Evolutionary conservation across 2,888 invertebrate species (phyloP).

Genomic region (Amphipyra berbera): DNA sequence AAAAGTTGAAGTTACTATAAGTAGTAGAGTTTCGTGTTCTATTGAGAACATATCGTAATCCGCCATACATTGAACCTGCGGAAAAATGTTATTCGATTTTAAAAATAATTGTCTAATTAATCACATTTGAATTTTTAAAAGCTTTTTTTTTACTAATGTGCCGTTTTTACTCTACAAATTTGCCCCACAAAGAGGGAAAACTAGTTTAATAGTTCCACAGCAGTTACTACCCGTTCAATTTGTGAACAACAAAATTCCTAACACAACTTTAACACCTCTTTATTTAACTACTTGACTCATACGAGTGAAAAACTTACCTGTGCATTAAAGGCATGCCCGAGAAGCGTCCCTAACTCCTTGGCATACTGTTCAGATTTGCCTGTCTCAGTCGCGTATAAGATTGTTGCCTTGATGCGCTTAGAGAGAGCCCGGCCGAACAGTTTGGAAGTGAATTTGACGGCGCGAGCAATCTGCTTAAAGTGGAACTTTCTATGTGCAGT

Average conservation of each 20-base stretch:
- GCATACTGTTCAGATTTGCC: slow-evolving; percentile 98
- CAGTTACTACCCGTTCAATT: slow-evolving; percentile 20
- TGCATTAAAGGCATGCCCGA: slow-evolving; percentile 98
- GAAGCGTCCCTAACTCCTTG: slow-evolving; percentile 95
- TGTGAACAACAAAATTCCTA: slow-evolving; percentile 20
- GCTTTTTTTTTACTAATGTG: too few relatives aligned
- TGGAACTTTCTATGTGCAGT: slow-evolving; percentile 95
- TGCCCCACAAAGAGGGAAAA: too few relatives aligned
- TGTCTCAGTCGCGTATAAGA: slow-evolving; percentile 98
- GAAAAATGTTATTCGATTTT: background rate
- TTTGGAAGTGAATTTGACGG: slow-evolving; percentile 98
- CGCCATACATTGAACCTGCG: slow-evolving; percentile 96
- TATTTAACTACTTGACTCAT: slow-evolving; percentile 9
- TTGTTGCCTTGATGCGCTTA: slow-evolving; percentile 97
- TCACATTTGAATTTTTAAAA: too few relatives aligned
- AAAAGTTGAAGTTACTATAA: slow-evolving; percentile 98
- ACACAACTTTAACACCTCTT: slow-evolving; percentile 10
- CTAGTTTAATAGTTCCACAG: slow-evolving; percentile 2
- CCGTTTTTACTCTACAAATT: too few relatives aligned
- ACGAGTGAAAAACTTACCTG: slow-evolving; percentile 89
- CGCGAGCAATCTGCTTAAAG: slow-evolving; percentile 98
- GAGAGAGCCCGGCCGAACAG: slow-evolving; percentile 97
- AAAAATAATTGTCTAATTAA: too few relatives aligned
- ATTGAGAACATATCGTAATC: slow-evolving; percentile 98
- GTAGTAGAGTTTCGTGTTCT: slow-evolving; percentile 97